phyloP scores from a whole-genome alignment of 2,113 vertebrate genomes.

The Atherinomorus stipes region DNA sequence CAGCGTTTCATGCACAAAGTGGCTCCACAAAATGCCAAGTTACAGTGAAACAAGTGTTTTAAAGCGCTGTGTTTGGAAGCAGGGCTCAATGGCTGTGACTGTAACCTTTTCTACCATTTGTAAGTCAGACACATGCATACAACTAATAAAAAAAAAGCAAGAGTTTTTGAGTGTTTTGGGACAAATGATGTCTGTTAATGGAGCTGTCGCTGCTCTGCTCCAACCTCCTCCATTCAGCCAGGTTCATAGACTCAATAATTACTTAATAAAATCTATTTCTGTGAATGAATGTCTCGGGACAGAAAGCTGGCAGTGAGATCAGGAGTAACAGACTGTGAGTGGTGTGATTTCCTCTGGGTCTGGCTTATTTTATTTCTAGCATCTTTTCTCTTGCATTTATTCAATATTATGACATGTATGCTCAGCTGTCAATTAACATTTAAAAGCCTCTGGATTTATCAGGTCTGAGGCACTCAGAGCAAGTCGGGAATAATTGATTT shows the following conservation, averaged over 20 bases:
- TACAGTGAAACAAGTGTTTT: conserved; percentile 43
- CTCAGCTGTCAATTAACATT: conserved; percentile 56
- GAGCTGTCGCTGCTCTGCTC: conserved; percentile 50
- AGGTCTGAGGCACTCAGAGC: neutral
- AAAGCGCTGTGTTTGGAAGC: conserved; percentile 33
- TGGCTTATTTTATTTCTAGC: conserved; percentile 23
- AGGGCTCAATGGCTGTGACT: conserved; percentile 58
- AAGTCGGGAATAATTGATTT: conserved; percentile 33
- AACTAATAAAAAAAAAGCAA: conserved; percentile 12
- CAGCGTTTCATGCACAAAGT: conserved; percentile 32
- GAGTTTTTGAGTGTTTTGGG: conserved; percentile 33
- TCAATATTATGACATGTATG: conserved; percentile 34
- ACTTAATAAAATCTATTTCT: conserved; percentile 60
- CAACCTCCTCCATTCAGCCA: conserved; percentile 40
- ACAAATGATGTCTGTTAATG: conserved; percentile 52
- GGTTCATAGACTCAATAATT: conserved; percentile 55
- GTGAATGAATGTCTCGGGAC: conserved; percentile 48
- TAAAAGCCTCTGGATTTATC: conserved; percentile 25
- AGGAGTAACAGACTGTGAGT: conserved; percentile 31
- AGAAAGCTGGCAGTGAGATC: conserved; percentile 26
- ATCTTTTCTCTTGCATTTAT: conserved; percentile 21
- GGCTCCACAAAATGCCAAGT: conserved; percentile 15
- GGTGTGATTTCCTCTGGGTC: conserved; percentile 47
- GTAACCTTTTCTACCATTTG: conserved; percentile 58
- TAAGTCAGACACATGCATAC: conserved; percentile 5